A percentile compares a stretch with the other conserved stretches of the same genome.
Evolutionary conservation across 2,888 invertebrate genomes (phyloP).

Genomic region (Vandiemenella viatica): DNA sequence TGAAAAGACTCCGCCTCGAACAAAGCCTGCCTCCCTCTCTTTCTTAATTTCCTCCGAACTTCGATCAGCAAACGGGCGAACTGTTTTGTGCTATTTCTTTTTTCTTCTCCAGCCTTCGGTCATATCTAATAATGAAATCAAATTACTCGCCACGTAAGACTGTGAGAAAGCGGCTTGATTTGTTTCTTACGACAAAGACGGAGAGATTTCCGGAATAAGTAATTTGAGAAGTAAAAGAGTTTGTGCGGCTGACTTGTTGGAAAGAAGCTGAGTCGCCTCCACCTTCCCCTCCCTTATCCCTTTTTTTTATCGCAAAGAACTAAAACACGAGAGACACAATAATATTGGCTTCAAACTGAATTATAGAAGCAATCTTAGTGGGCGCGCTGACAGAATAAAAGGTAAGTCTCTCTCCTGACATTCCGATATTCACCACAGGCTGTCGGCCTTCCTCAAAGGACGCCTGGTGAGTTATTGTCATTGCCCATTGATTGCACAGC

Average conservation of each 20-base stretch:
- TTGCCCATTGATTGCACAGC: too few species aligned
- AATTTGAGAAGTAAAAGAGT: background rate
- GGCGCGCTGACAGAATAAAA: background rate
- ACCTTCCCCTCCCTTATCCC: too few species aligned
- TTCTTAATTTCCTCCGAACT: background rate
- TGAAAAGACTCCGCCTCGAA: too few species aligned
- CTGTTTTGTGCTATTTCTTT: too few species aligned
- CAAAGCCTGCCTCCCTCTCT: background rate
- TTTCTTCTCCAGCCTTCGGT: background rate
- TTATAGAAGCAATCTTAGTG: background rate
- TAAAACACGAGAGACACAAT: too few species aligned
- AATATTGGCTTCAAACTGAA: background rate
- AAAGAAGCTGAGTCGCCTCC: too few species aligned
- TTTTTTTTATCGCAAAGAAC: too few species aligned
- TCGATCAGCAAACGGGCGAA: background rate
- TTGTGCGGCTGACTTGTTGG: too few species aligned
- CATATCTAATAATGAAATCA: background rate
- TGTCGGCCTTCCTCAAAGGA: too few species aligned
- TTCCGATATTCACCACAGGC: too few species aligned
- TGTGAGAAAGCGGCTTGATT: background rate
- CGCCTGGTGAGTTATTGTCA: too few species aligned
- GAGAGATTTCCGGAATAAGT: background rate
- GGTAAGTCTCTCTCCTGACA: too few species aligned
- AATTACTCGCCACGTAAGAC: background rate
- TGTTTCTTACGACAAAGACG: background rate